Evolutionary conservation across 2,888 invertebrate genomes (phyloP), one percentile per base, ranked within the genome.

Genomic region (Gastracanthus pulcherrimus): DNA sequence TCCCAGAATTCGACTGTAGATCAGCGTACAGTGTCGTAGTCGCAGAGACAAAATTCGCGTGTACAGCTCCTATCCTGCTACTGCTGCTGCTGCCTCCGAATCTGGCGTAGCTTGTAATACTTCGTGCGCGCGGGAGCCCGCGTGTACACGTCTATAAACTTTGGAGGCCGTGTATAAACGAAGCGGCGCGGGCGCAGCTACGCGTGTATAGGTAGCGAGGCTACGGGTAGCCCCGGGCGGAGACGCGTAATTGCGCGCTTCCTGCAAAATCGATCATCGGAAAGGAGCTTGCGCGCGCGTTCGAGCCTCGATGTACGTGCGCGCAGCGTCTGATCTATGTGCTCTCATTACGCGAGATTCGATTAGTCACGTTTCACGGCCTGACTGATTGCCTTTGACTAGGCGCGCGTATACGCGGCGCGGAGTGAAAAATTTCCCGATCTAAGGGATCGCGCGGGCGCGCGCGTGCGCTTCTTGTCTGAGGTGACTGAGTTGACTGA

Each of bases 241-340:
- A 16, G 29, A n/a, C 45, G 45, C 31, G 23, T 67, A 67, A 48
- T 67, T 67, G 48, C 29, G 45, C 58, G 45, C 45, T 13, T 5
- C n/a, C 67, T 26, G 16, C 29, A 55, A 26, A 45, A 67, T 45
- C 67, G 31, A 67, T 67, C 67, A 67, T 67, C n/a, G 31, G 67
- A 31, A 45, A 45, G 67, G 45, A 31, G 16, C 23, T 13, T 9
- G 67, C 51, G 23, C 48, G 48, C 51, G 2, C 6, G 19, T 45
- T 2, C 9, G n/a, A n/a, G n/a, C n/a, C n/a, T n/a, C n/a, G n/a
- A n/a, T n/a, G n/a, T n/a, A n/a, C n/a, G n/a, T n/a, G n/a, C n/a
- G n/a, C n/a, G n/a, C n/a, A n/a, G n/a, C n/a, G n/a, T 55, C 51
- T 31, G 67, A 67, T 67, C 45, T 31, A n/a, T 31, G 45, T 11